These are phyloP conservation scores for Cosmia trapezina DNA, from an alignment of 2,888 invertebrate genomes.

Conservation along the genomic window DNA sequence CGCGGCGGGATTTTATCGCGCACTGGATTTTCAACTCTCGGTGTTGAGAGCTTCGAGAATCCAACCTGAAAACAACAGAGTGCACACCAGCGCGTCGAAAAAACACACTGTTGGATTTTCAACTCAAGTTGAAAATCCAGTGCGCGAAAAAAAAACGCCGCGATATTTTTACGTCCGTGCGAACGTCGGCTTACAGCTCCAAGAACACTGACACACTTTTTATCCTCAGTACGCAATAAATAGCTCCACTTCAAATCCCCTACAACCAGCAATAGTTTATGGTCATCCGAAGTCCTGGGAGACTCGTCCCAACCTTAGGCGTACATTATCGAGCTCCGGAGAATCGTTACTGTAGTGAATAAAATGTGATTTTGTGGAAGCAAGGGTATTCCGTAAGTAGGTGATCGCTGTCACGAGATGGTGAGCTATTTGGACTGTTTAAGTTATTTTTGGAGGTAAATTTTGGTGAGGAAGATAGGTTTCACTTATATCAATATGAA, in stretches of 20 bases:
- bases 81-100: too few species aligned
- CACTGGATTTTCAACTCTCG: too few species aligned
- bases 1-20: too few species aligned
- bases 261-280: slow-evolving; percentile 60
- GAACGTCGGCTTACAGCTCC: too few species aligned
- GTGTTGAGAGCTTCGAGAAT: too few species aligned
- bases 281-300: slow-evolving; percentile 60
- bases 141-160: too few species aligned
- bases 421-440: slow-evolving; percentile 4
- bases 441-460: slow-evolving; percentile 11
- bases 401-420: slow-evolving; percentile 33
- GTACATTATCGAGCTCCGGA: slow-evolving; percentile 59
- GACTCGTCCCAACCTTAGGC: slow-evolving; percentile 52
- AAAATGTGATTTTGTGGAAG: slow-evolving; percentile 59
- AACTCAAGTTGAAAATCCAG: too few species aligned
- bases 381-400: slow-evolving; percentile 40
- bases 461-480: background rate
- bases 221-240: slow-evolving; percentile 41
- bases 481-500: background rate
- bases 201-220: slow-evolving; percentile 51
- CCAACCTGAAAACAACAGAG: too few species aligned
- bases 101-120: too few species aligned
- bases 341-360: slow-evolving; percentile 50
- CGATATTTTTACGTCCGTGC: too few species aligned
- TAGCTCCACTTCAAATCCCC: slow-evolving; percentile 51